Percentiles rank a stretch among this genome's conserved stretches.
phyloP scores from a whole-genome alignment of 2,888 invertebrate species.

The Melieria picta region DNA sequence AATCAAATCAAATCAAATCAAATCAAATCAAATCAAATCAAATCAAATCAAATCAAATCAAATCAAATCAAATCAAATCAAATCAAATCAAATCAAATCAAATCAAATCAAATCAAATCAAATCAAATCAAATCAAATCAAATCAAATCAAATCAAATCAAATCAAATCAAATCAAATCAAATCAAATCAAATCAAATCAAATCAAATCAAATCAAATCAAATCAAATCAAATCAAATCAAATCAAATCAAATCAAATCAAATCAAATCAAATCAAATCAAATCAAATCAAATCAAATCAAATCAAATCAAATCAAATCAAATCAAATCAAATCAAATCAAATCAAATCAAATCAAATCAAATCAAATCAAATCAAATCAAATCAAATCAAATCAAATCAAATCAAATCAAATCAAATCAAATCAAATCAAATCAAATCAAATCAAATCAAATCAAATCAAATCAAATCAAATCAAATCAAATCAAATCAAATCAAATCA shows the following conservation, averaged over 20 bases:
- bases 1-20: neutral
- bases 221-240: neutral
- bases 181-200: neutral
- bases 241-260: neutral
- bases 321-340: neutral
- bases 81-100: neutral
- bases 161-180: neutral
- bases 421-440: neutral
- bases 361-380: neutral
- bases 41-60: no score
- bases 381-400: neutral
- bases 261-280: neutral
- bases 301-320: neutral
- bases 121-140: neutral
- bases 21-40: neutral
- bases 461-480: neutral
- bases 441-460: neutral
- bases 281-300: neutral
- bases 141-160: neutral
- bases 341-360: neutral
- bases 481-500: neutral
- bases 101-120: neutral
- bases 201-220: neutral
- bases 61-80: neutral
- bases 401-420: neutral